Base-by-base conservation (phyloP, 1,140 invertebrate species). In the Euura saliciscinereae region DNA sequence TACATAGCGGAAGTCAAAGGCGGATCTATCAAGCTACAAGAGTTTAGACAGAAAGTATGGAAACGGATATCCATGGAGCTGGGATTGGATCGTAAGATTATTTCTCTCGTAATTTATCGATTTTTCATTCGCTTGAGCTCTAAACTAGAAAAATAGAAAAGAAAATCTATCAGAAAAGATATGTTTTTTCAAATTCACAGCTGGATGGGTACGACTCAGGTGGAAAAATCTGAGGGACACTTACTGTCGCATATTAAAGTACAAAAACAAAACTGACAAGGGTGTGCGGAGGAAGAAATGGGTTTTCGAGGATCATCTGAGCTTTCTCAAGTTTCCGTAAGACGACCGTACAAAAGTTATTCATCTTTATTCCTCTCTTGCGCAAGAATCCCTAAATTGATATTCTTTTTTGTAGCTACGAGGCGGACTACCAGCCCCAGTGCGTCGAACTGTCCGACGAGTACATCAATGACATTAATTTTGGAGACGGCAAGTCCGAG, bases 161-260 rank as follows among this genome's bases (percentile, higher is more conserved):
- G n/a, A 66, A 44, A 8, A 59, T 5, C 6, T 4, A 59, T 59
- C 28, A 28, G 28, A 28, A 28, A 11, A 11, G 8, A 59, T n/a
- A 59, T 59, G 8, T 73, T 73, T 51, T 8, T 75, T 71, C 69
- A 76, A 28, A 64, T 69, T 79, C 79, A n/a, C 51, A 87, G 85
- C 78, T 45, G 75, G 68, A 0, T 87, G 83, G 83, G 78, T 87
- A 2, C 83, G 84, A 80, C 70, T 83, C 6, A 77, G 80, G 73
- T 87, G 86, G 86, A 87, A 87, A 71, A 87, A 87, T 72, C 77
- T 87, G 28, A 80, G 82, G 10, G 85, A 86, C 45, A 87, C 86
- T 0, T 87, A 87, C 42, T 86, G 83, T 64, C 76, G 83, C 11
- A 83, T 85, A 72, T 71, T 86, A 4, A 87, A 87, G 69, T 82